Evolutionary conservation across 2,888 invertebrate genomes (phyloP).

Genomic region (Apotomis turbidana): DNA sequence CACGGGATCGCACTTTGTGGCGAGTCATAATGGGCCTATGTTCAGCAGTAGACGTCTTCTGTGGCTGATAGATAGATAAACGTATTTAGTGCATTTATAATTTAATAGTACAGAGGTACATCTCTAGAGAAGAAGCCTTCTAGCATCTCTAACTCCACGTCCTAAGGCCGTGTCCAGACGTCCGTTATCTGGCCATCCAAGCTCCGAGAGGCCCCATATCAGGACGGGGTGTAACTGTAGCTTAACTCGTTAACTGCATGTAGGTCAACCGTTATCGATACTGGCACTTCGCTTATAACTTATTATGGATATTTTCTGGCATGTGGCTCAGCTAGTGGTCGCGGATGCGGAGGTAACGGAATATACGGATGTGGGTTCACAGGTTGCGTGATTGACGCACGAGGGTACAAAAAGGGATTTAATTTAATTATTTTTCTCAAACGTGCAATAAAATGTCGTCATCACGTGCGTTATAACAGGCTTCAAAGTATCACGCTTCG

Average conservation of each 20-base stretch:
- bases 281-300: conserved; percentile 56
- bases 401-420: not conserved
- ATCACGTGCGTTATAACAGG: no score
- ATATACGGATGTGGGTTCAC: conserved; percentile 12
- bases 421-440: no score
- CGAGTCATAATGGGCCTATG: no score
- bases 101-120: no score
- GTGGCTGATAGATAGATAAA: no score
- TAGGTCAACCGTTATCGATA: conserved; percentile 76
- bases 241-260: conserved; percentile 62
- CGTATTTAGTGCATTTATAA: no score
- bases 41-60: no score
- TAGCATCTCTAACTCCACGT: conserved; percentile 47
- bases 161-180: conserved; percentile 58
- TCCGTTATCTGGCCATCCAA: conserved; percentile 74
- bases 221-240: conserved; percentile 69
- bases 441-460: no score
- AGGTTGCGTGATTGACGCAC: conserved; percentile 3
- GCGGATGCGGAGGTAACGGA: conserved; percentile 21
- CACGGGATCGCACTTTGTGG: no score
- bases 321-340: conserved; percentile 23
- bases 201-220: conserved; percentile 75
- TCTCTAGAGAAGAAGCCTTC: not conserved
- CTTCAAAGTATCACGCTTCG: no score
- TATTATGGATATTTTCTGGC: conserved; percentile 40